phyloP scores from a whole-genome alignment of 37 sponge, comb jelly and placozoan genomes.

The Beroe forskalii region DNA sequence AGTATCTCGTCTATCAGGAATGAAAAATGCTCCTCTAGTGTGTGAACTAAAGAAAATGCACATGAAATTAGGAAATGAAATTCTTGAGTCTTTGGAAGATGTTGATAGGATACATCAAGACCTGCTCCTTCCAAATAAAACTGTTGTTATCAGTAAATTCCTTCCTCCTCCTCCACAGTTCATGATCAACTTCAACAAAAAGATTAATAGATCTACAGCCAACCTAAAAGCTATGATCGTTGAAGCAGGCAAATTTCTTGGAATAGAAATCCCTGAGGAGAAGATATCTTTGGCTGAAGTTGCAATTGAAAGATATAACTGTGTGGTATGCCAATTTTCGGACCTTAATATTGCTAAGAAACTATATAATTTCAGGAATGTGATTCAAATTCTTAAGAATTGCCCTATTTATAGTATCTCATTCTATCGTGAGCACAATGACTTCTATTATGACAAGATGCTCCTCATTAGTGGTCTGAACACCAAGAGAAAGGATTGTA shows the following conservation, averaged over 20 bases:
- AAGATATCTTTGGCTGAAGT: slow-evolving; percentile 35
- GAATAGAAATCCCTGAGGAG: slow-evolving; percentile 25
- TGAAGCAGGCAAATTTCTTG: slow-evolving; percentile 33
- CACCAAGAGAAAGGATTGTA: slow-evolving; percentile 32
- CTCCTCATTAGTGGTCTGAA: slow-evolving; percentile 39
- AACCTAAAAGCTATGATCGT: not conserved
- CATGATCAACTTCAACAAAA: slow-evolving; percentile 9
- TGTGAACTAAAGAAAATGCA: slow-evolving; percentile 48
- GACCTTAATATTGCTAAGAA: slow-evolving; percentile 44
- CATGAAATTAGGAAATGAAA: slow-evolving; percentile 45
- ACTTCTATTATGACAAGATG: slow-evolving; percentile 41
- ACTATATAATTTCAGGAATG: slow-evolving; percentile 20
- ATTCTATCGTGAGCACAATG: slow-evolving; percentile 39
- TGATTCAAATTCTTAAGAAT: slow-evolving; percentile 15
- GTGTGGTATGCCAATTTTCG: slow-evolving; percentile 42
- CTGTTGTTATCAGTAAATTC: slow-evolving; percentile 43
- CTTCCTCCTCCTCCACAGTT: slow-evolving; percentile 35
- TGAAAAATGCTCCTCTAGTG: slow-evolving; percentile 60
- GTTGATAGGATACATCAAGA: not conserved
- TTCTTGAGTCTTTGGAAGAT: slow-evolving; percentile 45
- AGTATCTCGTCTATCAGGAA: slow-evolving; percentile 49
- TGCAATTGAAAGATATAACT: slow-evolving; percentile 1
- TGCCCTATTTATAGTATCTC: slow-evolving; percentile 25
- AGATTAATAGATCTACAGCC: slow-evolving; percentile 5
- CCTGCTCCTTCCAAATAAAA: not conserved